These are phyloP conservation scores for Lycaena phlaeas DNA, from an alignment of 2,888 invertebrate species.

Conservation along the genomic window DNA sequence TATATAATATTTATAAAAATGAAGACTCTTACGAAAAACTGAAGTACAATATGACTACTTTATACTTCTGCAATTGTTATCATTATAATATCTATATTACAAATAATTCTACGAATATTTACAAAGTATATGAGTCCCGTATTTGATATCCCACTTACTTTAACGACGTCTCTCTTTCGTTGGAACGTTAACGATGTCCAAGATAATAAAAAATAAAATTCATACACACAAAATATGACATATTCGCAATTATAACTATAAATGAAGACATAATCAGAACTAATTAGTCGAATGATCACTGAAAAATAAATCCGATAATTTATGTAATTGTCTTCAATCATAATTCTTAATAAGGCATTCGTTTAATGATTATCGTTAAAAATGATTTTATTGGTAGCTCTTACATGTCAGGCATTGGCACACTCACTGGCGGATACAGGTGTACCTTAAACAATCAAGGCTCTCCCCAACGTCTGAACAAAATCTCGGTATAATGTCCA, in stretches of 20 bases:
- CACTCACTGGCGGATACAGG: conserved; percentile 52
- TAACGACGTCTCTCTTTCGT: too few species aligned
- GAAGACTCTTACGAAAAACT: too few species aligned
- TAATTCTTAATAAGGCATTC: conserved; percentile 3
- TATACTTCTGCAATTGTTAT: too few species aligned
- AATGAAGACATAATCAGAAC: conserved; percentile 4
- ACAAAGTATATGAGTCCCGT: too few species aligned
- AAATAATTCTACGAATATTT: too few species aligned
- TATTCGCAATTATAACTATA: conserved; percentile 1
- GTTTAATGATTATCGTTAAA: conserved; percentile 8
- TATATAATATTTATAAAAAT: too few species aligned
- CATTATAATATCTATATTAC: too few species aligned
- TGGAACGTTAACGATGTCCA: too few species aligned
- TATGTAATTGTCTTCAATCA: not conserved
- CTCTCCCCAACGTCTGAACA: conserved; percentile 17
- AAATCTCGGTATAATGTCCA: conserved; percentile 18
- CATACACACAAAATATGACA: not conserved
- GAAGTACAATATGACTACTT: too few species aligned
- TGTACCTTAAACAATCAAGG: conserved; percentile 31
- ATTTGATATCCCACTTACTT: too few species aligned
- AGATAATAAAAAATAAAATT: not conserved
- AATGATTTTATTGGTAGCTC: conserved; percentile 19
- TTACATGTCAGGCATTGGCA: conserved; percentile 56
- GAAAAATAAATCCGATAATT: not conserved
- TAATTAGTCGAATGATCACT: not conserved